Conservation (phyloP, 2,113 vertebrate genomes). For the Lanius collurio region DNA sequence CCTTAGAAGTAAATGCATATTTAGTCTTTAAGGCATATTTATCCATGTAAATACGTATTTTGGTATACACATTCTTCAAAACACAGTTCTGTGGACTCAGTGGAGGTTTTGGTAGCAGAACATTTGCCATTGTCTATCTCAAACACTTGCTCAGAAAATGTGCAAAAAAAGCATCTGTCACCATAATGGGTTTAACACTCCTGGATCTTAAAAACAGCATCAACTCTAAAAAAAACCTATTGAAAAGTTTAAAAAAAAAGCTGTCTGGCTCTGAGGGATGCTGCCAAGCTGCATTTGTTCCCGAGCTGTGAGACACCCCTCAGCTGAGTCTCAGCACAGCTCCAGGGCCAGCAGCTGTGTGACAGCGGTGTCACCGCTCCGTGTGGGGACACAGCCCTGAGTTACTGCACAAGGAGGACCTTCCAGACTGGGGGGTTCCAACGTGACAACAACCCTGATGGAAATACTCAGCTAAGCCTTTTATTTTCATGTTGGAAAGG, state of each 20-base stretch:
- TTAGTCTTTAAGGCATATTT: constrained; percentile 65
- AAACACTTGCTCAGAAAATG: constrained; percentile 29
- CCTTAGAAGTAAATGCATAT: constrained; percentile 50
- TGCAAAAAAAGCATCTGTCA: constrained; percentile 58
- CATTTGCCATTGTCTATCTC: not conserved
- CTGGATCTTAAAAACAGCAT: constrained; percentile 29
- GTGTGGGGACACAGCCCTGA: not conserved
- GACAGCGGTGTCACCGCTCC: not conserved
- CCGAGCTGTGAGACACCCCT: constrained; percentile 15
- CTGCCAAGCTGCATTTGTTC: constrained; percentile 44
- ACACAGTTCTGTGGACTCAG: constrained; percentile 28
- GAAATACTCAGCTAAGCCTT: not conserved
- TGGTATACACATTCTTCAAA: constrained; percentile 45
- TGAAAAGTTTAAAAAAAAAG: constrained; percentile 29
- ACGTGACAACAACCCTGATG: not conserved
- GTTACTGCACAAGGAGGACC: not conserved
- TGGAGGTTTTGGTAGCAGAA: constrained; percentile 29
- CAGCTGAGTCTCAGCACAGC: not conserved
- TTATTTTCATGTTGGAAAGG: not conserved
- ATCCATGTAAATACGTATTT: constrained; percentile 24
- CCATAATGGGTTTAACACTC: not conserved
- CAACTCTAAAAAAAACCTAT: not conserved
- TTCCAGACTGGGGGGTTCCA: not conserved
- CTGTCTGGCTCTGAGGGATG: constrained; percentile 48
- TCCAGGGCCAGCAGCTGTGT: not conserved